Percentiles rank a stretch among this genome's conserved stretches.
These are phyloP conservation scores for Acanthopagrus latus DNA, from an alignment of 2,797 vertebrate genomes.

Conservation along the genomic window DNA sequence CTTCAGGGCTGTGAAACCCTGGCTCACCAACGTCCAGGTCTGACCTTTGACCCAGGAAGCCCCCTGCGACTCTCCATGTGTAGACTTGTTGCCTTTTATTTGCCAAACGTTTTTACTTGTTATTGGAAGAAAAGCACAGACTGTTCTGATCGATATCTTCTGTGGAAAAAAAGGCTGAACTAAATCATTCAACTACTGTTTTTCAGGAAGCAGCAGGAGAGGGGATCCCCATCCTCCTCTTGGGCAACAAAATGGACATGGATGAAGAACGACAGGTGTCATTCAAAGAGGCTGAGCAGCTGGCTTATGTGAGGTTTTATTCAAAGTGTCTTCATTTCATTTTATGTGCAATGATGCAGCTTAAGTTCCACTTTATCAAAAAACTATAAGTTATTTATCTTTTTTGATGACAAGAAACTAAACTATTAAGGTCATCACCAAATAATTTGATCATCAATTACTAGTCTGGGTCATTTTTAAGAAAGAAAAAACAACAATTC, in stretches of 20 bases:
- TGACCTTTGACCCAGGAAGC: conserved; percentile 31
- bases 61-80: no score
- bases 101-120: not conserved
- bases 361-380: not conserved
- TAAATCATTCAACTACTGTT: not conserved
- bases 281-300: conserved; percentile 86
- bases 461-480: no score
- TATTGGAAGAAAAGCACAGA: not conserved
- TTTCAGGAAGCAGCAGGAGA: conserved; percentile 89
- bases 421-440: no score
- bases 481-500: no score
- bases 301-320: conserved; percentile 87
- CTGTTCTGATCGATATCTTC: not conserved
- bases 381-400: no score
- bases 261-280: conserved; percentile 89
- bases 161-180: not conserved
- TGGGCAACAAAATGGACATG: conserved; percentile 94
- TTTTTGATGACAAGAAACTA: no score
- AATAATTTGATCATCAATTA: no score
- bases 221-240: conserved; percentile 88
- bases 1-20: conserved; percentile 89
- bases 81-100: no score
- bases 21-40: conserved; percentile 92
- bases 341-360: not conserved
- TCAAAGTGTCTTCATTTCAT: not conserved